Base-by-base conservation (phyloP, 2,888 invertebrate genomes). In the Heliconius hortense region DNA sequence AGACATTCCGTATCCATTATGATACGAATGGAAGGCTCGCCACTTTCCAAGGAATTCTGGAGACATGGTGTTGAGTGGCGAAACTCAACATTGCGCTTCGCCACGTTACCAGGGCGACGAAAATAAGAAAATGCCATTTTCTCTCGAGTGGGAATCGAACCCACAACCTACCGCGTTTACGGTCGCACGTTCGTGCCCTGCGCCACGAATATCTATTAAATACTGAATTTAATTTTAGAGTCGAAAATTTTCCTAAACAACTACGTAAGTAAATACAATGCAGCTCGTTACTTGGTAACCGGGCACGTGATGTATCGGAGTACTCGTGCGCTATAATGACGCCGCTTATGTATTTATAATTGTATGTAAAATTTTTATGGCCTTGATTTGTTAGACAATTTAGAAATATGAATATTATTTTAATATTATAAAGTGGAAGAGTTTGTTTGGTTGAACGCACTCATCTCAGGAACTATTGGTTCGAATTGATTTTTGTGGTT, bases 321-420 rank as follows among this genome's bases (percentile, higher is more conserved):
- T 53, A 56, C 71, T 60, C 75, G 66, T 64, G 66, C 21, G 66
- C 21, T 56, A 35, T 53, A 24, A 56, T 56, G 31, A 56, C 15
- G 24, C 69, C 13, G 69, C 31, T 69, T 69, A 69, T 69, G 31
- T 35, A 24, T 69, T 31, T 31, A 31, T 13, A 68, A 53, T 53
- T 69, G n/a, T 31, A 31, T 28, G 21, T n/a, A 28, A 31, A 56
- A 56, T n/a, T n/a, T 21, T 1, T 56, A 18, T 53, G 28, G 48
- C 28, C 18, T 68, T 68, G 64, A 64, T 39, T 13, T 35, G 8
- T 35, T 63, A 31, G 21, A 3, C 21, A 35, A 35, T n/a, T 35
- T 10, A 48, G n/a, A 63, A 63, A 63, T 31, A 63, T 63, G 10
- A 10, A 31, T 63, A 63, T 31, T 48, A 48, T 48, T 18, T 18